Base-by-base conservation (phyloP, 1,140 invertebrate genomes). In the Macrosteles quadrilineatus region DNA sequence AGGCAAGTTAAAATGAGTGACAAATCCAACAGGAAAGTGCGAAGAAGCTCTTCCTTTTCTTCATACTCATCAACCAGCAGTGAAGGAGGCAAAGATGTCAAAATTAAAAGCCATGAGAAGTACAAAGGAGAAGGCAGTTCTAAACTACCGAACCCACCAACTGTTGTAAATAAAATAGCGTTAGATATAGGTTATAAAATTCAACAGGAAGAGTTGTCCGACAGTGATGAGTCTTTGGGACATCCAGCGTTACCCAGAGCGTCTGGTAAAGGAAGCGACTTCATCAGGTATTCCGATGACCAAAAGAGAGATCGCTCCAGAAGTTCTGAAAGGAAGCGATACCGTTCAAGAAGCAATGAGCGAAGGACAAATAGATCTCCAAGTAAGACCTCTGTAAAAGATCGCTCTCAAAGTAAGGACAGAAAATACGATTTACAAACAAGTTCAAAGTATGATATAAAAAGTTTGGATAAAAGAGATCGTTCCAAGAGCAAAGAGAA, bases 181-280 rank as follows among this genome's bases (percentile, higher is more conserved):
- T 59, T 59, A 30, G 55, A 59, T 29, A 59, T 59, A 27, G 55
- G 55, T 9, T 59, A 66, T 25, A 66, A 43, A 43, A 43, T 43
- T n/a, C 32, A 66, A 66, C 32, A 66, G 21, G 40, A 40, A 66
- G 40, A 66, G 36, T 27, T 27, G 12, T 66, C 40, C 2, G 40
- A 66, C 21, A 43, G 63, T 43, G 40, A 43, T 19, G 63, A 66
- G 6, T 40, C 32, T 23, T n/a, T 14, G 9, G 21, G 17, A 6
- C 43, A 17, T 27, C 31, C 40, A 45, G 14, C 23, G 23, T 9
- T 25, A 9, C n/a, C 21, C 32, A 66, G 36, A 27, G 63, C 17
- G 6, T 4, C 1, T 27, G 1, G 1, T 14, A 45, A 23, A 25
- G 11, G 55, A 21, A 29, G 23, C n/a, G 27, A 29, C n/a, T 6